Evolutionary conservation across 2,113 vertebrate genomes (phyloP).

Genomic region (Nyctibius bracteatus): DNA sequence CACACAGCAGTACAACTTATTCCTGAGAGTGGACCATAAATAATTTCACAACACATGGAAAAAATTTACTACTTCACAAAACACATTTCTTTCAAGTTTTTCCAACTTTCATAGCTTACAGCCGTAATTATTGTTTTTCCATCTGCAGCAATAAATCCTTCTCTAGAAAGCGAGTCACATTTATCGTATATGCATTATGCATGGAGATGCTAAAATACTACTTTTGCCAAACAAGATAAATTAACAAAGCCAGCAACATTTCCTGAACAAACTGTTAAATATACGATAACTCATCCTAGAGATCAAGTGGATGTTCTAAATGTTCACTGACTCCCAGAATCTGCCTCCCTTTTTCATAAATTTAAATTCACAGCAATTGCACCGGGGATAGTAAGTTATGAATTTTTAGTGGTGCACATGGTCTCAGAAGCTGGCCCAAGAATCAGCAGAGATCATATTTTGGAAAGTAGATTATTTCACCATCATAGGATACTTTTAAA

Average conservation of each 20-base stretch:
- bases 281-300: neutral
- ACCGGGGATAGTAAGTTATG: neutral
- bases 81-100: conserved; percentile 28
- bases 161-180: neutral
- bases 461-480: neutral
- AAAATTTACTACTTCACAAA: conserved; percentile 41
- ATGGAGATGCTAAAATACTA: neutral
- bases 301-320: neutral
- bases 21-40: conserved; percentile 25
- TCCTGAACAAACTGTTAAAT: conserved; percentile 41
- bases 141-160: conserved; percentile 35
- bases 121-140: conserved; percentile 33
- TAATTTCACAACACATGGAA: conserved; percentile 37
- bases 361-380: neutral
- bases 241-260: conserved; percentile 21
- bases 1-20: neutral
- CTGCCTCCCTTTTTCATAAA: neutral
- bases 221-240: neutral
- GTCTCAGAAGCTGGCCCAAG: neutral
- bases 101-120: conserved; percentile 35
- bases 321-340: neutral
- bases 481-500: neutral
- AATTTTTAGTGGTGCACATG: neutral
- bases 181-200: neutral
- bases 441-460: neutral